A percentile compares a stretch with the other conserved stretches of the same genome.
phyloP scores from a whole-genome alignment of 2,888 invertebrate species.

The Nephrotoma appendiculata region DNA sequence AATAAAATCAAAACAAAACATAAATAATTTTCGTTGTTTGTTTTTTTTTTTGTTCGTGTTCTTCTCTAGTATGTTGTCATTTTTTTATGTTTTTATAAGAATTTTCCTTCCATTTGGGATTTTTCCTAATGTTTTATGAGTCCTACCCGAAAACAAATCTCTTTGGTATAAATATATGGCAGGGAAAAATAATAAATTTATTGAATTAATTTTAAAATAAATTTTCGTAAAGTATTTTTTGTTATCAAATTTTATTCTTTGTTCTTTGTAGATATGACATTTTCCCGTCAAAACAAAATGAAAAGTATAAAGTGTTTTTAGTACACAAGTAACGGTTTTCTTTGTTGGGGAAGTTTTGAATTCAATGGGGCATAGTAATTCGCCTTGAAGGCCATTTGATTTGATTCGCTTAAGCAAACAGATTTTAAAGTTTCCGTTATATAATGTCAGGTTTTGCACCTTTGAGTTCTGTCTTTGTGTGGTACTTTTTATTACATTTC shows the following conservation, averaged over 20 bases:
- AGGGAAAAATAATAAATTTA: background rate
- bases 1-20: background rate
- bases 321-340: background rate
- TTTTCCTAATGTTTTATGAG: background rate
- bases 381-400: too few relatives aligned
- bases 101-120: background rate
- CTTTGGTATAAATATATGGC: background rate
- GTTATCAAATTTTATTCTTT: background rate
- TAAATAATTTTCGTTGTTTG: background rate
- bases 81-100: background rate
- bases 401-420: too few relatives aligned
- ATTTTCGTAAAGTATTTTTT: background rate
- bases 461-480: too few relatives aligned
- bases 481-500: too few relatives aligned
- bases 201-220: background rate
- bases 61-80: background rate
- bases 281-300: background rate
- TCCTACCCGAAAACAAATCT: background rate
- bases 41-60: background rate
- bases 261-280: background rate
- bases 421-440: too few relatives aligned
- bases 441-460: too few relatives aligned
- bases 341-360: background rate
- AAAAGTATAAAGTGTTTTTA: background rate
- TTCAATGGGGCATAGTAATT: background rate